These are phyloP conservation scores for Limnodromus scolopaceus DNA, from an alignment of 2,797 vertebrate genomes.

Conservation along the genomic window DNA sequence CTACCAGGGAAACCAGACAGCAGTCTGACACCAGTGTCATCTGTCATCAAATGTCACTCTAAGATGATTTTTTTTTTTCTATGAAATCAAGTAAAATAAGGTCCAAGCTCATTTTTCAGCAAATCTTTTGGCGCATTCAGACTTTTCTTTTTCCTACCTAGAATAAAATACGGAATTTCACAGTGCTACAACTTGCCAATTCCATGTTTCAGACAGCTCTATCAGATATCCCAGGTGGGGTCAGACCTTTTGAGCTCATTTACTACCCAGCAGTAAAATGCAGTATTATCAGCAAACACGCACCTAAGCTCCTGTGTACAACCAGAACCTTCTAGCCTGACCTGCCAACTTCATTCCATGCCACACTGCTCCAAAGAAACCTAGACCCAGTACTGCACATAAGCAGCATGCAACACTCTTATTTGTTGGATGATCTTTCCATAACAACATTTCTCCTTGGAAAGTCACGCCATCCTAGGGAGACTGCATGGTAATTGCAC, in stretches of 20 bases:
- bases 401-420: rapidly evolving
- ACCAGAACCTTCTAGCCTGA: neutral
- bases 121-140: neutral
- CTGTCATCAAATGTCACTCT: neutral
- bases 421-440: neutral
- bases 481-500: neutral
- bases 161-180: neutral
- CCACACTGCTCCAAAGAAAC: neutral
- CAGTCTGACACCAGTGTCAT: neutral
- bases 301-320: neutral
- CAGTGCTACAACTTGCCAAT: neutral
- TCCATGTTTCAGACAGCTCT: neutral
- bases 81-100: neutral
- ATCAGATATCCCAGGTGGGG: neutral
- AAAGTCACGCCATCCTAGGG: neutral
- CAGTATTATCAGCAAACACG: neutral
- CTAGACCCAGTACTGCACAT: neutral
- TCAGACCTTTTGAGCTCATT: neutral
- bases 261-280: neutral
- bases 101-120: neutral
- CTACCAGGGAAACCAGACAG: neutral
- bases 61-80: neutral
- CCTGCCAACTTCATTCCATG: neutral
- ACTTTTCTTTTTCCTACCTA: neutral
- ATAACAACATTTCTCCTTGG: neutral